phyloP scores from a whole-genome alignment of 2,113 vertebrate species.

The Struthidea cinerea region DNA sequence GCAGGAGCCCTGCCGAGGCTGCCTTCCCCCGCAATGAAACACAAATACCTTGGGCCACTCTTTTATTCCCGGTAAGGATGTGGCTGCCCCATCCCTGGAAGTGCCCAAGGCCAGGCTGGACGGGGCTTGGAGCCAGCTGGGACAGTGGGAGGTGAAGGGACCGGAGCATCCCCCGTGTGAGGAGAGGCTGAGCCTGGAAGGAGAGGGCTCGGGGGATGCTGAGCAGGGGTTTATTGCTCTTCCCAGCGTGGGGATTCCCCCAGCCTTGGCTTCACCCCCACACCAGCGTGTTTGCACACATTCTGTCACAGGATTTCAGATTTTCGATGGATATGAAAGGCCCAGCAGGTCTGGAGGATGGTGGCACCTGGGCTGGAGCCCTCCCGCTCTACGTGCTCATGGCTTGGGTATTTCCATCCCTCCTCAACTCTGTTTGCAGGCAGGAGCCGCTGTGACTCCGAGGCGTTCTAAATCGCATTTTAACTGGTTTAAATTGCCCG shows the following conservation, averaged over 20 bases:
- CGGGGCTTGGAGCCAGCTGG: neutral
- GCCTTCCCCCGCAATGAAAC: neutral
- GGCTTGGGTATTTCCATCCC: neutral
- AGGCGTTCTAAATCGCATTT: neutral
- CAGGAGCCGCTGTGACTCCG: neutral
- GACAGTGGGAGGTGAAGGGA: fast-evolving
- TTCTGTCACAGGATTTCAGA: too few relatives aligned
- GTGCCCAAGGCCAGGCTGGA: neutral
- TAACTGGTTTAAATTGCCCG: neutral
- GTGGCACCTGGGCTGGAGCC: neutral
- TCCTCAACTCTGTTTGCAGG: neutral
- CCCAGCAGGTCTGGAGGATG: neutral
- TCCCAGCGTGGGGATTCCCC: neutral
- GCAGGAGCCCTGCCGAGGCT: neutral
- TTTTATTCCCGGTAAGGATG: fast-evolving
- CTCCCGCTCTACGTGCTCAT: neutral
- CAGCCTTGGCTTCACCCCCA: neutral
- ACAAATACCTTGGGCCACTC: neutral
- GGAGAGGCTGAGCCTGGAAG: neutral
- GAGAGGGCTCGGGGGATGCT: neutral
- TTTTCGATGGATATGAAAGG: fast-evolving
- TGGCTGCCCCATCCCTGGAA: neutral
- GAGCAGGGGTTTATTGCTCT: fast-evolving
- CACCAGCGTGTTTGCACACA: neutral
- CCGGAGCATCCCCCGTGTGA: neutral